Base-by-base conservation (phyloP, 92 coral and sea anemone genomes). In the Micromussa lordhowensis region DNA sequence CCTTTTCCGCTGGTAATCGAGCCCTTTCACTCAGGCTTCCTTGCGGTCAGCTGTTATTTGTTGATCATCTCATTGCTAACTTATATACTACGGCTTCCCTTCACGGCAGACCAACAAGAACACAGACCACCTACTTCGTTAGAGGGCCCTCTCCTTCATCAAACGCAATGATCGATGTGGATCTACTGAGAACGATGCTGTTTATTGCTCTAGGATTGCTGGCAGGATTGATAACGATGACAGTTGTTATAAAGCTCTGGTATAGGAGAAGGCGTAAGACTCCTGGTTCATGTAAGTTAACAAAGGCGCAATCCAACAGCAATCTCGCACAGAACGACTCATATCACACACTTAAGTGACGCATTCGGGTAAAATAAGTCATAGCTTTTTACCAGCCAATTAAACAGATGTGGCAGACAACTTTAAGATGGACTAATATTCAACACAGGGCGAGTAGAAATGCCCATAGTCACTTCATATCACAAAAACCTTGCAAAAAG, bases 201-300 rank as follows among this genome's bases (percentile, higher is more conserved):
- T 57, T 54, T 16, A 54, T 84, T 22, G 49, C 36, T 72, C 80
- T 84, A 34, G 80, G 80, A 22, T 66, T 73, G 44, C 32, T 84
- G 16, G 70, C 19, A 12, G 87, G 87, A 72, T 24, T 84, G 22
- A 3, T 84, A 4, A 54, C 38, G 24, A 54, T 76, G 7, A 15
- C 16, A 34, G 63, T 73, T 55, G 32, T 28, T 6, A 22, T 84
- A 6, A 84, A 14, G 72, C 55, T 83, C 32, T 70, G 66, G 22
- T 31, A 19, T 30, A 53, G 51, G 71, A 68, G 70, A 82, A 18
- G 12, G 28, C 35, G 10, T 26, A n/a, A 21, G 11, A 34, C 36
- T 31, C 79, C 34, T 31, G 36, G 21, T 22, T 54, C 87, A 72
- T 32, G 87, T 84, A 84, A 84, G 78, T 34, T 9, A 28, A 68